Conservation (phyloP, 1,140 invertebrate species). For the Magallana angulata region DNA sequence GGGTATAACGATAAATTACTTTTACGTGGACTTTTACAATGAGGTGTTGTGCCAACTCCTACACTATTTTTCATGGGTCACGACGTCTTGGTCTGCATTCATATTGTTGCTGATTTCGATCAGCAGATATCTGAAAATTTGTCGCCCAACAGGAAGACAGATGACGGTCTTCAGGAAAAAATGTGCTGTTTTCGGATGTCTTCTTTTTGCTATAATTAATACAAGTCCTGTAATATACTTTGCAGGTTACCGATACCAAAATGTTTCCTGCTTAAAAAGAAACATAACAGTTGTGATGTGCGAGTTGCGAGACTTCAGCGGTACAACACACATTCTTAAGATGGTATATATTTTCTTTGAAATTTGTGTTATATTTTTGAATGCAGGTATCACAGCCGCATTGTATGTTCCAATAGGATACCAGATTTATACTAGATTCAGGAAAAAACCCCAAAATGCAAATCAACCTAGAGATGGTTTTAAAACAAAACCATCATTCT, state of each 20-base stretch:
- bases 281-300: not conserved
- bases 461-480: too few relatives aligned
- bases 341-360: slow-evolving; percentile 16
- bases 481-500: too few relatives aligned
- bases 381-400: not conserved
- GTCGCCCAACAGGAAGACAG: slow-evolving; percentile 49
- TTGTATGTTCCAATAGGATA: slow-evolving; percentile 26
- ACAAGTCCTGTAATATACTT: not conserved
- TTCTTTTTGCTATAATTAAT: not conserved
- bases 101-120: slow-evolving; percentile 46
- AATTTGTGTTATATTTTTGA: not conserved
- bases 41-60: slow-evolving; percentile 46
- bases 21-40: slow-evolving; percentile 22
- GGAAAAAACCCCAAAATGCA: not conserved
- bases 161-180: slow-evolving; percentile 44
- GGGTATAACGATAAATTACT: slow-evolving; percentile 40
- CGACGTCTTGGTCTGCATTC: slow-evolving; percentile 42
- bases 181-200: not conserved
- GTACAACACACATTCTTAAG: not conserved
- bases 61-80: slow-evolving; percentile 47
- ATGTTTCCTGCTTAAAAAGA: not conserved
- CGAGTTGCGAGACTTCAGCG: not conserved
- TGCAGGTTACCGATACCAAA: not conserved
- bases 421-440: slow-evolving; percentile 12
- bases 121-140: slow-evolving; percentile 53